Evolutionary conservation across 2,113 vertebrate species (phyloP).

Genomic region (Eulacestoma nigropectus): DNA sequence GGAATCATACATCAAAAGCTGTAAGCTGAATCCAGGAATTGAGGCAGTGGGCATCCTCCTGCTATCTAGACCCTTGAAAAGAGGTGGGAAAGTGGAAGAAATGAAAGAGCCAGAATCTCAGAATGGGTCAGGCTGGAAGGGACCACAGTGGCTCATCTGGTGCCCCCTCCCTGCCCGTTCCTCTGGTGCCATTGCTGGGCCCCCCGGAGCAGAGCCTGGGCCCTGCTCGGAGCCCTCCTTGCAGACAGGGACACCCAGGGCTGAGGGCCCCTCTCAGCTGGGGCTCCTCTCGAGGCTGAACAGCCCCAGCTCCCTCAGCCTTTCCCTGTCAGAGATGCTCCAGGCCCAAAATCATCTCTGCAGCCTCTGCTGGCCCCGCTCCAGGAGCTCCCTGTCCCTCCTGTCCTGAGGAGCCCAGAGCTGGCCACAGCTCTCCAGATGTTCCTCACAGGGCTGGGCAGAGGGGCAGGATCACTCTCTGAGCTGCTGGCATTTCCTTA

Average conservation of each 20-base stretch:
- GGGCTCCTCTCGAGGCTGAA: not conserved
- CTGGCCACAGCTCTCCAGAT: not conserved
- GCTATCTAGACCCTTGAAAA: not conserved
- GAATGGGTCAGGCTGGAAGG: not conserved
- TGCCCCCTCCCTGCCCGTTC: not conserved
- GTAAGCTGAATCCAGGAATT: not conserved
- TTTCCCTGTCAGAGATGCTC: not conserved
- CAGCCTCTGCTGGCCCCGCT: rapidly evolving
- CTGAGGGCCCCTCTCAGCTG: not conserved
- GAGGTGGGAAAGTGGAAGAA: not conserved
- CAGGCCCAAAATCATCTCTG: not conserved
- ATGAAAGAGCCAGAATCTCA: not conserved
- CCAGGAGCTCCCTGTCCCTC: not conserved
- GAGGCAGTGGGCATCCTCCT: not conserved
- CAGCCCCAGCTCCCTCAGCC: not conserved
- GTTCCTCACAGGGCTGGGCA: not conserved
- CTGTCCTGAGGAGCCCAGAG: not conserved
- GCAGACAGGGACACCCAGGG: not conserved
- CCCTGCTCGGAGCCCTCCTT: not conserved
- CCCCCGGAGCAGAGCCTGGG: not conserved
- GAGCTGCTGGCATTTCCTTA: not conserved
- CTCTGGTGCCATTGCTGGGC: not conserved
- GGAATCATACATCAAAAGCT: not conserved
- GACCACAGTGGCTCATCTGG: rapidly evolving
- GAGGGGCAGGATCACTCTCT: not conserved